These are phyloP conservation scores for Eulithis testata DNA, from an alignment of 2,888 invertebrate species.

Conservation along the genomic window DNA sequence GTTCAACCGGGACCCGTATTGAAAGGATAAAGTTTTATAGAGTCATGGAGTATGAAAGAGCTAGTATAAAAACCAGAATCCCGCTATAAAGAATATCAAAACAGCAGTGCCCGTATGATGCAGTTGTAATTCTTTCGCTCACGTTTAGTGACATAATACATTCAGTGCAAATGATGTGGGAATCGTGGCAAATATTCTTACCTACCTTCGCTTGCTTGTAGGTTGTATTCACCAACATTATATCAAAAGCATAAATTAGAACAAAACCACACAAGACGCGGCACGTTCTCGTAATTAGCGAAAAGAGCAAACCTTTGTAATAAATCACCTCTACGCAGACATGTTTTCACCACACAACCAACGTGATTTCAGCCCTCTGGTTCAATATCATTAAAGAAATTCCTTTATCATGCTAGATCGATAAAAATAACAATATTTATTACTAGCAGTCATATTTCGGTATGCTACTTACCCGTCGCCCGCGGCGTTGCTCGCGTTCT, in stretches of 20 bases:
- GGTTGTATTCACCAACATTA: conserved; percentile 14
- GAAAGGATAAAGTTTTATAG: conserved; percentile 43
- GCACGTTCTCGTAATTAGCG: conserved; percentile 61
- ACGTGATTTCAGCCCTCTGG: too few species aligned
- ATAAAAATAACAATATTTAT: too few species aligned
- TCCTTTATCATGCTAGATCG: too few species aligned
- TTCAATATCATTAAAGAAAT: too few species aligned
- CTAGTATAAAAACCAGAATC: conserved; percentile 10
- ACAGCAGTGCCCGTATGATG: neutral
- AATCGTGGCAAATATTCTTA: neutral
- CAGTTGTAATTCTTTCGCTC: conserved; percentile 10
- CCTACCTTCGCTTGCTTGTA: conserved; percentile 29
- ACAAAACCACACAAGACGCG: conserved; percentile 48
- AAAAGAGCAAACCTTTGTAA: conserved; percentile 52
- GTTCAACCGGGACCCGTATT: conserved; percentile 36
- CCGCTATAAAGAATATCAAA: conserved; percentile 15
- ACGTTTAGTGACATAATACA: conserved; percentile 10
- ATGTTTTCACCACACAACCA: conserved; percentile 27
- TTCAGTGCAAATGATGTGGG: conserved; percentile 26
- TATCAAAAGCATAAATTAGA: conserved; percentile 43
- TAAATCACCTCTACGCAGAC: conserved; percentile 55
- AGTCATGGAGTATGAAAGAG: conserved; percentile 25
- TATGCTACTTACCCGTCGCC: too few species aligned
- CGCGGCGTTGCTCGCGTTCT: too few species aligned
- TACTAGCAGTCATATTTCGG: too few species aligned